Base-by-base conservation (phyloP, 1,140 invertebrate genomes). In the Drosophila pruinosa region DNA sequence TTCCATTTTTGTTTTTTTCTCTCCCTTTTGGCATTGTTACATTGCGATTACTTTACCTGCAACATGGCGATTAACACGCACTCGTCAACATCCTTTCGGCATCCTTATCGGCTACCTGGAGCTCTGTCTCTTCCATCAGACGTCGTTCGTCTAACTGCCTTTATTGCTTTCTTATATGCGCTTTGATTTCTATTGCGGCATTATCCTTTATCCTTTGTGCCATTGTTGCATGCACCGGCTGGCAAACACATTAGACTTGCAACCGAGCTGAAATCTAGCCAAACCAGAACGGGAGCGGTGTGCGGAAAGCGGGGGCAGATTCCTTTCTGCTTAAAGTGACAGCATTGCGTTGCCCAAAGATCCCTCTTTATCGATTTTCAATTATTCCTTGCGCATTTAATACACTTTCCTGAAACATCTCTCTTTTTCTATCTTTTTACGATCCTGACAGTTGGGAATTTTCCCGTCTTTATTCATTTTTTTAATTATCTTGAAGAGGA, bases 51-150 rank as follows among this genome's bases (percentile, higher is more conserved):
- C 63, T 70, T 71, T 74, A 71, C 59, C 72, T 74, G 72, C 72
- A 74, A 74, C 72, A 74, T 43, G 57, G 58, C 72, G 72, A 74
- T 74, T 74, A 74, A 71, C 72, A 74, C 72, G 67, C 72, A 72
- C 39, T 56, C 70, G 43, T 47, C 41, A 53, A 50, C 34, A 68
- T 62, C 57, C 38, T 59, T 68, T 62, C 45, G 38, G 19, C 50
- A 64, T 47, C 41, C 50, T 63, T 38, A n/a, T 19, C 14, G 15
- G 28, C 41, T 58, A 67, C 63, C 54, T 68, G 63, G 41, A 10
- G 26, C 43, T 24, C 21, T 7, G 10, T 14, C 2, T 31, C 14
- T 10, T 2, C 17, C 8, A n/a, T n/a, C n/a, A n/a, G n/a, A n/a
- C n/a, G n/a, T n/a, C n/a, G n/a, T n/a, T n/a, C n/a, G n/a, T 26